Conservation (phyloP, 2,797 vertebrate genomes). For the Hybognathus amarus region DNA sequence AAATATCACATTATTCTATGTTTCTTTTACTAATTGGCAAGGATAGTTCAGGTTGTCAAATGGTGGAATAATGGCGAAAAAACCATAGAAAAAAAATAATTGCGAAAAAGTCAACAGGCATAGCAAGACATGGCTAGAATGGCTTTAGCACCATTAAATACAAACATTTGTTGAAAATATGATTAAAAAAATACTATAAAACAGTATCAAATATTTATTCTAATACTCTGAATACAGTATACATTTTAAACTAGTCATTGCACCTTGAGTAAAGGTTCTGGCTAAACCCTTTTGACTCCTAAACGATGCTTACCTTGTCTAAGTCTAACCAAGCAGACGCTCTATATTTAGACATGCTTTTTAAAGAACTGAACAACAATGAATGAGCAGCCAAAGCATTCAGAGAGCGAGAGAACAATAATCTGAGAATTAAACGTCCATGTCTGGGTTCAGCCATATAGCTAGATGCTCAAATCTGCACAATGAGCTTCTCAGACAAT, state of each 20-base stretch:
- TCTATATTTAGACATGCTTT: neutral
- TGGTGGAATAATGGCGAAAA: neutral
- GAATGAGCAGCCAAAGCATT: neutral
- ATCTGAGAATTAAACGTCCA: constrained; percentile 42
- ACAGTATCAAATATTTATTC: neutral
- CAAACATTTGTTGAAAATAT: no score
- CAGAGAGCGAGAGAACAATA: neutral
- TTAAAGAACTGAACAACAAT: neutral
- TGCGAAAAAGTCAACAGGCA: neutral
- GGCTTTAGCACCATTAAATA: no score
- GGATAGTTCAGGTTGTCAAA: neutral
- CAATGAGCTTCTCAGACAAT: constrained; percentile 20
- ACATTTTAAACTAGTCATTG: neutral
- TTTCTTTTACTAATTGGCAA: neutral
- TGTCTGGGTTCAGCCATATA: constrained; percentile 27
- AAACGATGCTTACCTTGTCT: neutral
- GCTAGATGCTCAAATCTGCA: constrained; percentile 19
- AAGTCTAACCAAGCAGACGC: neutral
- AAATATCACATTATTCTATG: neutral
- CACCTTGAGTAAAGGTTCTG: neutral
- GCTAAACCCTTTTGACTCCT: neutral
- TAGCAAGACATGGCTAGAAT: neutral
- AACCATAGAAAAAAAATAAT: no score
- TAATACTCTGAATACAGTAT: rapidly evolving
- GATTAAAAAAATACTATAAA: no score